Evolutionary conservation across 2,797 vertebrate species (phyloP).

Genomic region (Crenichthys baileyi): DNA sequence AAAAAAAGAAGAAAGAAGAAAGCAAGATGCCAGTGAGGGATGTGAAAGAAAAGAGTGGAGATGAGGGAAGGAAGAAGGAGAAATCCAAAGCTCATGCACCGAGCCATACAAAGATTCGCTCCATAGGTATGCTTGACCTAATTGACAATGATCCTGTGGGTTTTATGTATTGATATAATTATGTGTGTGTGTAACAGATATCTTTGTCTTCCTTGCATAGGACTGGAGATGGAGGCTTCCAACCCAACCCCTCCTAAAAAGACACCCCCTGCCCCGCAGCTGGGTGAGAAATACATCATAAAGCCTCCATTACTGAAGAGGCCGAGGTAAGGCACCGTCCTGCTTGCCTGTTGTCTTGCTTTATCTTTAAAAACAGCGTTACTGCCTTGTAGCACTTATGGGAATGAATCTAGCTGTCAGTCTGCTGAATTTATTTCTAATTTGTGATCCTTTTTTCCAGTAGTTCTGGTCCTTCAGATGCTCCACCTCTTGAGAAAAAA

Average conservation of each 20-base stretch:
- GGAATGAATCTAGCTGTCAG: neutral
- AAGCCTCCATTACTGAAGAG: slow-evolving; percentile 92
- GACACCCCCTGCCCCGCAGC: slow-evolving; percentile 72
- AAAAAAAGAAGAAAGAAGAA: slow-evolving; percentile 91
- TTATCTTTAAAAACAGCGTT: neutral
- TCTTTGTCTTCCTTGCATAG: slow-evolving; percentile 59
- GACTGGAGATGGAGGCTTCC: slow-evolving; percentile 89
- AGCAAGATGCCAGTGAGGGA: slow-evolving; percentile 80
- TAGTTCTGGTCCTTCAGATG: slow-evolving; percentile 66
- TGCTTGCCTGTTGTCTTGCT: neutral
- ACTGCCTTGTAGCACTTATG: slow-evolving; percentile 2
- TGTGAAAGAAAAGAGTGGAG: slow-evolving; percentile 78
- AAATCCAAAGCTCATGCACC: slow-evolving; percentile 94
- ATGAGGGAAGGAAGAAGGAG: slow-evolving; percentile 90
- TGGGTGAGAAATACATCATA: slow-evolving; percentile 92
- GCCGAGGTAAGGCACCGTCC: slow-evolving; percentile 78
- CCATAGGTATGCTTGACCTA: slow-evolving; percentile 84
- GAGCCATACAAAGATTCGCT: slow-evolving; percentile 94
- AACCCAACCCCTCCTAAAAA: slow-evolving; percentile 86
- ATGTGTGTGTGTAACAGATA: neutral
- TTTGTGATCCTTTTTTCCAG: neutral
- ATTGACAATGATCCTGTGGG: neutral
- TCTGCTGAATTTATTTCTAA: neutral
- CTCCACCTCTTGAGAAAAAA: slow-evolving; percentile 90
- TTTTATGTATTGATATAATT: neutral